A percentile compares a stretch with the other conserved stretches of the same genome.
Conservation (phyloP, 2,797 vertebrate genomes). For the Trachops cirrhosus region DNA sequence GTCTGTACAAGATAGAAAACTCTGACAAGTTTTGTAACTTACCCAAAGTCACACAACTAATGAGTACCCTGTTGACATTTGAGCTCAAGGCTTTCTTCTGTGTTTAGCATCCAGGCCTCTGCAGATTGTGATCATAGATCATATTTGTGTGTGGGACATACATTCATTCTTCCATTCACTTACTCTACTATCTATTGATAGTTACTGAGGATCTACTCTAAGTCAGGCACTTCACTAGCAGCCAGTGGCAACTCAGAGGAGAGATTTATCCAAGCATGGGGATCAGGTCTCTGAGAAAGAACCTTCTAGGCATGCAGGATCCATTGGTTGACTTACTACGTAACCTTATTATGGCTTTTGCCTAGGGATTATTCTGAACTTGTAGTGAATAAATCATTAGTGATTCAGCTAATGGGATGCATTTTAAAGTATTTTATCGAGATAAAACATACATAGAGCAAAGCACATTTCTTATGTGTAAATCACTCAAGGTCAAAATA, state of each 20-base stretch:
- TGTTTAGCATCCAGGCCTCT: not conserved
- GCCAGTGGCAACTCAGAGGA: not conserved
- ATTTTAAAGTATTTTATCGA: not conserved
- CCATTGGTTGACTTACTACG: not conserved
- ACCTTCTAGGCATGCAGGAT: not conserved
- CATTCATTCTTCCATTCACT: not conserved
- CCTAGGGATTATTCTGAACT: not conserved
- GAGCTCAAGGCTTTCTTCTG: not conserved
- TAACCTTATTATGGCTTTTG: not conserved
- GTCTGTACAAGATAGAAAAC: not conserved
- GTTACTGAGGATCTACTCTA: not conserved
- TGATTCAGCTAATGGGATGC: not conserved
- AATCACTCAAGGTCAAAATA: not conserved
- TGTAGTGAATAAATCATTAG: not conserved
- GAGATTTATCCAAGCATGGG: not conserved
- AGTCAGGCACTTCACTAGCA: not conserved
- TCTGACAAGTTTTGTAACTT: not conserved
- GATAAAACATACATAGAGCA: not conserved
- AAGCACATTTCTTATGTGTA: not conserved
- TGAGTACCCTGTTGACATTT: not conserved
- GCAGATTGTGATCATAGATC: not conserved
- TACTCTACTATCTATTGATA: rapidly evolving
- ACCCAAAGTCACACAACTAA: not conserved
- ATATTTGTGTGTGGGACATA: not conserved
- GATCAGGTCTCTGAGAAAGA: not conserved